Base-by-base conservation (phyloP, 2,113 vertebrate genomes). In the Argyrosomus japonicus region DNA sequence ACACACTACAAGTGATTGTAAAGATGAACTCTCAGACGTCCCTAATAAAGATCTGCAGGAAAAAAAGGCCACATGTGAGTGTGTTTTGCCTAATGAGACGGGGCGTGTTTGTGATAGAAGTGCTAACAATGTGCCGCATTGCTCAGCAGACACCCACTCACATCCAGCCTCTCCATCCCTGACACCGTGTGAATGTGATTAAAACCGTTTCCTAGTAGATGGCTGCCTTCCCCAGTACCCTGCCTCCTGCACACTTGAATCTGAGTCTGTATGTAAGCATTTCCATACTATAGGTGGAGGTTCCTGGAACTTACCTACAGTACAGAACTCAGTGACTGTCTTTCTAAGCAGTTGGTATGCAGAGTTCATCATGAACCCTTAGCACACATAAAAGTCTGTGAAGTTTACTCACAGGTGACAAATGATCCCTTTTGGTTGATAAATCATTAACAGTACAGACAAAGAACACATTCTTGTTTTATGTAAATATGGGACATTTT, bases 161-260 rank as follows among this genome's bases (percentile, higher is more conserved):
- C 64, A 77, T 89, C 48, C 69, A 74, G 74, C 76, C 86, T 94
- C 81, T 82, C 77, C 80, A 71, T 87, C 91, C 86, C 77, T 81
- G 4, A 90, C 87, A 91, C 86, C 14, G 27, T 61, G 61, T 51
- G 74, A 93, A 87, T 90, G 86, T 94, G 94, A 96, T 94, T 93
- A 94, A 93, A 93, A 72, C 36, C 54, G 70, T 95, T 92, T 91
- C 87, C 82, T 82, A 87, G 64, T 87, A 83, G 77, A 54, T 82
- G 77, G 87, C 53, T 92, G 78, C 61, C 45, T 36, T 61, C 62
- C 60, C 45, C 15, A 15, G 18, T 67, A 69, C 58, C 17, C 51
- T 27, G 53, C 60, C 64, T 80, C 58, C 50, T 68, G 57, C 69
- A 69, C 63, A 62, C 71, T 68, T 27, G 11, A 58, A 27, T 72